Percentiles rank a stretch among this genome's conserved stretches.
Conservation (phyloP, 2,888 invertebrate species). For the Latrodectus elegans region DNA sequence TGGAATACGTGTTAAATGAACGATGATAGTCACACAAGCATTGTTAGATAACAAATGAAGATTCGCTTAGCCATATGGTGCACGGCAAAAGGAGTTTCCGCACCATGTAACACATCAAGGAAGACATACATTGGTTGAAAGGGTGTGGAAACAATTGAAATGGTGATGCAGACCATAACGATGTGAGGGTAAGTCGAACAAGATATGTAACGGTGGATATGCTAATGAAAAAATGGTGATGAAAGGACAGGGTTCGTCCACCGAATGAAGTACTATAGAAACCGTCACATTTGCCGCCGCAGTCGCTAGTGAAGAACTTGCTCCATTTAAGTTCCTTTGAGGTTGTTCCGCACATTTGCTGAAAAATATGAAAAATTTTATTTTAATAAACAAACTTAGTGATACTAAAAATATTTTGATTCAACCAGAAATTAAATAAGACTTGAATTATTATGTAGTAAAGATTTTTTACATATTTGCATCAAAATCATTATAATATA, state of each 20-base stretch:
- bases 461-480: too few relatives aligned
- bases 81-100: constrained; percentile 47
- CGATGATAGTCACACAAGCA: too few relatives aligned
- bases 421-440: too few relatives aligned
- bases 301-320: neutral
- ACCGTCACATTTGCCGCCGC: constrained; percentile 16
- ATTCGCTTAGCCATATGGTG: constrained; percentile 7
- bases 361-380: neutral
- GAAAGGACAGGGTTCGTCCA: constrained; percentile 31
- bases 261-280: constrained; percentile 6
- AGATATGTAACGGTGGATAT: constrained; percentile 16
- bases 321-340: constrained; percentile 45
- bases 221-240: constrained; percentile 12
- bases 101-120: constrained; percentile 43
- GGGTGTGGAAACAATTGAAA: constrained; percentile 34
- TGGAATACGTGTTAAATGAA: too few relatives aligned
- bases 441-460: too few relatives aligned
- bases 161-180: constrained; percentile 15
- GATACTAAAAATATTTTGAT: too few relatives aligned
- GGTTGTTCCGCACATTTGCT: constrained; percentile 42
- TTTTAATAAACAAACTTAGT: too few relatives aligned
- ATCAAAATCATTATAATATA: too few relatives aligned
- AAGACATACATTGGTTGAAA: constrained; percentile 56
- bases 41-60: too few relatives aligned
- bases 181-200: constrained; percentile 13